These are phyloP conservation scores for Pholis gunnellus DNA, from an alignment of 2,113 vertebrate genomes.

Conservation along the genomic window DNA sequence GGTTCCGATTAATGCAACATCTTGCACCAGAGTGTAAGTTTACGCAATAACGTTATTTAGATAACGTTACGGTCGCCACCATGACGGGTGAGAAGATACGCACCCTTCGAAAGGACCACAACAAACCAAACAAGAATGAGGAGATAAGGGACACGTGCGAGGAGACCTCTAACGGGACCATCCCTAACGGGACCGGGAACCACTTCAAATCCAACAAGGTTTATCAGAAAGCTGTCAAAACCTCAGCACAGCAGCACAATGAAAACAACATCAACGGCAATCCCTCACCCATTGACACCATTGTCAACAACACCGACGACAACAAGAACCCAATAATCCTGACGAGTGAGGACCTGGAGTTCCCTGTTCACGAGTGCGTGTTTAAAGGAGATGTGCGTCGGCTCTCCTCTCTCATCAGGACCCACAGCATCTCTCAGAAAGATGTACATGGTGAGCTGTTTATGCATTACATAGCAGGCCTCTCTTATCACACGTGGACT, in stretches of 20 bases:
- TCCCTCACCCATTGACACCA: slow-evolving; percentile 34
- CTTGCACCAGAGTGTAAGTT: background rate
- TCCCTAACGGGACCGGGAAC: slow-evolving; percentile 68
- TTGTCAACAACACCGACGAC: slow-evolving; percentile 74
- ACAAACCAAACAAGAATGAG: slow-evolving; percentile 89
- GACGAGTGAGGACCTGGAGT: slow-evolving; percentile 78
- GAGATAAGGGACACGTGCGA: slow-evolving; percentile 88
- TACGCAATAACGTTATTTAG: background rate
- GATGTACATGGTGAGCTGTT: slow-evolving; percentile 89
- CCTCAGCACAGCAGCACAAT: slow-evolving; percentile 72
- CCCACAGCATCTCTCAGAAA: slow-evolving; percentile 94
- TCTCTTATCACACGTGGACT: background rate
- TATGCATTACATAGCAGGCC: background rate
- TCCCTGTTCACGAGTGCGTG: slow-evolving; percentile 94
- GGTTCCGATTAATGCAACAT: background rate
- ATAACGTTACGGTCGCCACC: slow-evolving; percentile 23
- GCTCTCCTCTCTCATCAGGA: slow-evolving; percentile 94
- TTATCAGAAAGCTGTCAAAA: slow-evolving; percentile 76
- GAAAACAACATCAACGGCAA: slow-evolving; percentile 79
- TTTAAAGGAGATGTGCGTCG: slow-evolving; percentile 92
- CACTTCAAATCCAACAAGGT: slow-evolving; percentile 82
- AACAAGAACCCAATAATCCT: slow-evolving; percentile 81
- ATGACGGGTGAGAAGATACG: slow-evolving; percentile 96
- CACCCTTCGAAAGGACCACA: slow-evolving; percentile 89
- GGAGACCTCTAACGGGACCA: slow-evolving; percentile 84